These are phyloP conservation scores for Halocynthia aurantium DNA, from an alignment of 23 tunicate genomes.

Conservation along the genomic window DNA sequence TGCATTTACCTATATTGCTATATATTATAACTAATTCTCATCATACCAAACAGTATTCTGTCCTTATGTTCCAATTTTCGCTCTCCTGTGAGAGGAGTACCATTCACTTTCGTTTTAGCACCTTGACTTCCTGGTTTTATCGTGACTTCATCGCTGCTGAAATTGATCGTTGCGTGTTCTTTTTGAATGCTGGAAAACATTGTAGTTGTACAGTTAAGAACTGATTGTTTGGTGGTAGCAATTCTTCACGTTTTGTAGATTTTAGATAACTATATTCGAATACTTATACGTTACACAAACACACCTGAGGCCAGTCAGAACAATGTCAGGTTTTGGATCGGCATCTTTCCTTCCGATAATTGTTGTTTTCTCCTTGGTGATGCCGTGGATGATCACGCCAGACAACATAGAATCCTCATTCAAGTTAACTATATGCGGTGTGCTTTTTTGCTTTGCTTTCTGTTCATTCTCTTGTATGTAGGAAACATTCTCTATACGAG, in stretches of 20 bases:
- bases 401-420: conserved; percentile 98
- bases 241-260: too few species aligned
- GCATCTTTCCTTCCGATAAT: conserved; percentile 95
- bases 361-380: conserved; percentile 60
- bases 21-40: background rate
- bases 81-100: conserved; percentile 94
- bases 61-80: conserved; percentile 83
- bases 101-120: conserved; percentile 89
- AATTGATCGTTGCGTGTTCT: conserved; percentile 58
- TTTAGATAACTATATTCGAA: too few species aligned
- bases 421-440: conserved; percentile 74
- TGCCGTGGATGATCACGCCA: conserved; percentile 70
- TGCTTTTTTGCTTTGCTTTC: conserved; percentile 24
- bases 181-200: conserved; percentile 67
- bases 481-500: conserved; percentile 56
- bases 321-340: conserved; percentile 64
- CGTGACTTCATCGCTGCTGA: conserved; percentile 71
- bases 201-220: background rate
- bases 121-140: conserved; percentile 84
- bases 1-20: background rate
- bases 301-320: conserved; percentile 86
- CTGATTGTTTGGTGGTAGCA: too few species aligned
- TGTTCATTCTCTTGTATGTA: conserved; percentile 20
- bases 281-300: background rate
- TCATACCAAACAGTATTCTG: conserved; percentile 80